phyloP scores from a whole-genome alignment of 2,797 vertebrate genomes.

The Spondyliosoma cantharus region DNA sequence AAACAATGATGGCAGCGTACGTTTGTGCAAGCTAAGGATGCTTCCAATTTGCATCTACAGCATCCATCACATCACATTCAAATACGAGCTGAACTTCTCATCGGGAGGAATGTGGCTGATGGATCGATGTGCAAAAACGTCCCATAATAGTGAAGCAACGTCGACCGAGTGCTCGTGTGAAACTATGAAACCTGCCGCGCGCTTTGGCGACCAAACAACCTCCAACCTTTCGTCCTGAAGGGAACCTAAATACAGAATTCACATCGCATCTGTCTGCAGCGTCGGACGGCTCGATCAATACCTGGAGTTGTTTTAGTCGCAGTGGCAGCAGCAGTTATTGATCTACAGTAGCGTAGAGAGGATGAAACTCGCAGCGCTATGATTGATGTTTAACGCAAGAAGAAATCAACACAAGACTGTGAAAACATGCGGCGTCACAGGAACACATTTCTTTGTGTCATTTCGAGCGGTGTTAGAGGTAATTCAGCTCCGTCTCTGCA shows the following conservation, averaged over 20 bases:
- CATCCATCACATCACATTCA: too few relatives aligned
- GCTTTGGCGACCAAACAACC: background rate
- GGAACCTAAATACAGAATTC: constrained; percentile 13
- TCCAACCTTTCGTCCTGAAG: background rate
- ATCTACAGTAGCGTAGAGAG: constrained; percentile 19
- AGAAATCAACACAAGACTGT: background rate
- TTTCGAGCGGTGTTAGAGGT: background rate
- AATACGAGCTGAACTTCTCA: too few relatives aligned
- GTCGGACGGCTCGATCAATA: constrained; percentile 10
- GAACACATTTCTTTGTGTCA: background rate
- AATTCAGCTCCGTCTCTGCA: background rate
- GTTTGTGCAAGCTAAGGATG: too few relatives aligned
- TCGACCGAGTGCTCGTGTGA: too few relatives aligned
- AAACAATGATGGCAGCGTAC: too few relatives aligned
- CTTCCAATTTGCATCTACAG: too few relatives aligned
- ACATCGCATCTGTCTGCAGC: background rate
- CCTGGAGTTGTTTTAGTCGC: constrained; percentile 12
- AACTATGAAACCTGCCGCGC: background rate
- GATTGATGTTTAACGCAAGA: background rate
- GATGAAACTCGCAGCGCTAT: constrained; percentile 15
- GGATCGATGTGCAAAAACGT: too few relatives aligned
- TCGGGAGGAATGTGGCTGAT: too few relatives aligned
- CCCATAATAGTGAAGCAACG: too few relatives aligned
- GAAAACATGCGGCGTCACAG: background rate
- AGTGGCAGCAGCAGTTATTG: constrained; percentile 25